Base-by-base conservation (phyloP, 2,797 vertebrate genomes). In the Anguilla megastoma region DNA sequence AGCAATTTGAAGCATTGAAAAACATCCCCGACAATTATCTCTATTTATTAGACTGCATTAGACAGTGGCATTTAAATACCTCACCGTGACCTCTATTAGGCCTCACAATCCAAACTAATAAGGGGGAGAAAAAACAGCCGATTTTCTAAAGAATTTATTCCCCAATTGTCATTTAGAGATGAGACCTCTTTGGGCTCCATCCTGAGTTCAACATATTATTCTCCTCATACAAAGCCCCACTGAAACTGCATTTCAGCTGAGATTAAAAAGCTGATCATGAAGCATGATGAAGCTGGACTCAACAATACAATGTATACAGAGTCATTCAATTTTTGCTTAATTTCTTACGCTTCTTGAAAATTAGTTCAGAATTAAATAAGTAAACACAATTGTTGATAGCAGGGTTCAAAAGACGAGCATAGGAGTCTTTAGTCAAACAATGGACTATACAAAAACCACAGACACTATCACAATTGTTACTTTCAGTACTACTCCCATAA, bases 61-160 rank as follows among this genome's bases (percentile, higher is more conserved):
- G 84, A 45, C 36, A 45, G 33, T n/a, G 84, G 84, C 56, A 85
- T 85, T 63, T 85, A 85, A 85, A 56, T 56, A 41, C 27, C 33
- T 82, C 45, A 66, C 58, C 18, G 56, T 66, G 48, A 85, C 27
- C 54, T 85, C 52, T 63, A 36, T 60, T 80, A 48, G 41, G 76
- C 30, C 56, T 85, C 50, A 21, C 50, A 56, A 58, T 58, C 9
- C 52, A 58, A 58, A 85, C 84, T 85, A 58, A 56, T 79, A 33
- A 36, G 27, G 12, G n/a, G 56, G 27, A 58, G 33, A 79, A 63
- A 85, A 85, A 30, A 60, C 27, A 85, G 52, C 84, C 16, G 54
- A n/a, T 58, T 18, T 85, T 56, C 84, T 18, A 58, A 3, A 58
- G 52, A 85, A 85, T 56, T 14, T 52, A 52, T 54, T 8, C 12